Conservation (phyloP, 1,140 invertebrate species). For the Drosophila sucinea region DNA sequence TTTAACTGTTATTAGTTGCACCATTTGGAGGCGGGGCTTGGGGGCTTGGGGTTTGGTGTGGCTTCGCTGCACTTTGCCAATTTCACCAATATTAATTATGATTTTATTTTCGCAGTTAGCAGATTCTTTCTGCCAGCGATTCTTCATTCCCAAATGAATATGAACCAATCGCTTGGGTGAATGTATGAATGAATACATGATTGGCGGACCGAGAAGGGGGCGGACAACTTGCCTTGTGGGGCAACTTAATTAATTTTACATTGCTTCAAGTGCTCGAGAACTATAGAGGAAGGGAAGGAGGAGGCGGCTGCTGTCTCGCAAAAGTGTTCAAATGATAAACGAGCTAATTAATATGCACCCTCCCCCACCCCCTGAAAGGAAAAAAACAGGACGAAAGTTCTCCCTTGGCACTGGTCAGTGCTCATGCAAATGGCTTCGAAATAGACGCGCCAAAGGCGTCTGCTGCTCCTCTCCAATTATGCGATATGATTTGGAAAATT, state of each 20-base stretch:
- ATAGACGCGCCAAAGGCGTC: constrained; percentile 22
- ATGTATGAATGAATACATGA: not conserved
- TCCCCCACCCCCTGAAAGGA: no score
- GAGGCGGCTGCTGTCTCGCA: constrained; percentile 52
- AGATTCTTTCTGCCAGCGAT: constrained; percentile 34
- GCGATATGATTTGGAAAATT: constrained; percentile 68
- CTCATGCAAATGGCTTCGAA: constrained; percentile 47
- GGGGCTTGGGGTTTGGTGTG: not conserved
- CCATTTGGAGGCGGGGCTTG: not conserved
- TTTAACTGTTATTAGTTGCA: constrained; percentile 58
- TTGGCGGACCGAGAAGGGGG: no score
- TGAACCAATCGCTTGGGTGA: constrained; percentile 26
- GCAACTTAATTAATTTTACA: constrained; percentile 80
- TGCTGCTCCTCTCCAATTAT: constrained; percentile 63
- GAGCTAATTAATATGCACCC: constrained; percentile 76
- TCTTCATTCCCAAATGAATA: constrained; percentile 45
- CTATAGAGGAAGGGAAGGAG: not conserved
- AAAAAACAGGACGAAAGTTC: constrained; percentile 37
- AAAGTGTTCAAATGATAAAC: constrained; percentile 78
- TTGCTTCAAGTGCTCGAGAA: constrained; percentile 51
- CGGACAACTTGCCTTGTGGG: constrained; percentile 51
- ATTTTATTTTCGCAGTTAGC: constrained; percentile 64
- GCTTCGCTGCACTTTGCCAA: constrained; percentile 58
- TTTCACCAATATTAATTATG: constrained; percentile 79
- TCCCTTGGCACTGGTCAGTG: constrained; percentile 13